These are phyloP conservation scores for Ridgeia piscesae DNA, from an alignment of 1,140 invertebrate species.

Conservation along the genomic window DNA sequence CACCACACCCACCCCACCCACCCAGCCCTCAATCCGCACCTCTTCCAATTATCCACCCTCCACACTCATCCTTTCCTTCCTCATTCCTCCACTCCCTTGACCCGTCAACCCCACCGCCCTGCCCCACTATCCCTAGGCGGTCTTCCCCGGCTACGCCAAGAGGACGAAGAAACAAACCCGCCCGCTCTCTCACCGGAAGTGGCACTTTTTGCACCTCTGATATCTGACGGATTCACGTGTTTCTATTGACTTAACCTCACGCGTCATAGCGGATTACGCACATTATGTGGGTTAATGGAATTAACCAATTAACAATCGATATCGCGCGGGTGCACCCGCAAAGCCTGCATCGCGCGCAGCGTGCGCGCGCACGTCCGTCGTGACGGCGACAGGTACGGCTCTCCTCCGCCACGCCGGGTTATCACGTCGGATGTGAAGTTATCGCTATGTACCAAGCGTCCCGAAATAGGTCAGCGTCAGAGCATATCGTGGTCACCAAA, in stretches of 20 bases:
- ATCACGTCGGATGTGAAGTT: background rate
- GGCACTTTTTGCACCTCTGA: background rate
- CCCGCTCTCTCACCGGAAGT: too few relatives aligned
- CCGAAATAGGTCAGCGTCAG: background rate
- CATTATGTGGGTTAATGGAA: background rate
- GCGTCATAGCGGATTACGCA: background rate
- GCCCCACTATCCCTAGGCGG: too few relatives aligned
- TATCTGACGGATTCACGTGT: background rate
- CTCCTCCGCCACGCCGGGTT: background rate
- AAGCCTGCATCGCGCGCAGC: background rate
- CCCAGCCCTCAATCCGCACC: too few relatives aligned
- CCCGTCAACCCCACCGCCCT: too few relatives aligned
- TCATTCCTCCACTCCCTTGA: too few relatives aligned
- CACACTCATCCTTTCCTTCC: too few relatives aligned
- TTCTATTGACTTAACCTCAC: background rate
- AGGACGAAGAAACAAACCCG: too few relatives aligned
- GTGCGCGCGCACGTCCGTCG: background rate
- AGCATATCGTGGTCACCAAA: background rate
- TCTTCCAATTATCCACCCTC: too few relatives aligned
- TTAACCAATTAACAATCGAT: background rate
- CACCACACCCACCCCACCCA: too few relatives aligned
- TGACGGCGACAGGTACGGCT: background rate
- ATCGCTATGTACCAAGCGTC: background rate
- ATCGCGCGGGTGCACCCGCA: background rate
- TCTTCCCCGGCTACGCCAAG: too few relatives aligned